Evolutionary conservation across 2,888 invertebrate genomes (phyloP), one percentile per base, ranked within the genome.

Genomic region (Spisula solida): DNA sequence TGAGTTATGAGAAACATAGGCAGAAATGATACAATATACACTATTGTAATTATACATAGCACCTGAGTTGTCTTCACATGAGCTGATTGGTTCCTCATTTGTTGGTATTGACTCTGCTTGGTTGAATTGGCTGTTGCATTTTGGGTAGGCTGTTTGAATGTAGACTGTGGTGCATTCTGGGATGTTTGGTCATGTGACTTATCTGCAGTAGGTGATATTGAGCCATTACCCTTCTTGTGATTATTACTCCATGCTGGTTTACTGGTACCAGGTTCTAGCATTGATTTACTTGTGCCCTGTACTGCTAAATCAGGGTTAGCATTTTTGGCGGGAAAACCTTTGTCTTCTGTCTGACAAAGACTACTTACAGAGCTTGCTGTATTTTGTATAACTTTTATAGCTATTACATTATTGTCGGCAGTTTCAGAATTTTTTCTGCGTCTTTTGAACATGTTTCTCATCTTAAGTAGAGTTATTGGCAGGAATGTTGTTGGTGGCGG

Each of bases 1-100:
- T 94, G 89, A 16, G 92, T 92, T 81, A 95, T 94, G 20, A 95
- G 93, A 82, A 95, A 94, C 47, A 93, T 93, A 0, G 96, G 96
- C 56, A 94, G 89, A 90, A 94, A 96, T 14, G 95, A 93, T 10
- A 94, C 51, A 16, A 95, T 91, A 86, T 94, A 96, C 41, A 94
- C 93, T 8, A 93, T 80, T 14, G 95, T 95, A 20, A 95, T 95
- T 29, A 95, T 90, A 47, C 94, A 93, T 81, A 95, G 85, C 8
- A 95, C 94, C 48, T 94, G 91, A n/a, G 95, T 95, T 5, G 95
- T 95, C 81, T 95, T 94, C 4, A 95, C 88, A 87, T 95, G 94
- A 29, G 93, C 93, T 20, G 86, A 84, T 25, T 85, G 84, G 60
- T 89, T 85, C n/a, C 81, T 80, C 70, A 86, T 86, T 31, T 60